Evolutionary conservation across 2,113 vertebrate genomes (phyloP).

Genomic region (Sakesphorus luctuosus): DNA sequence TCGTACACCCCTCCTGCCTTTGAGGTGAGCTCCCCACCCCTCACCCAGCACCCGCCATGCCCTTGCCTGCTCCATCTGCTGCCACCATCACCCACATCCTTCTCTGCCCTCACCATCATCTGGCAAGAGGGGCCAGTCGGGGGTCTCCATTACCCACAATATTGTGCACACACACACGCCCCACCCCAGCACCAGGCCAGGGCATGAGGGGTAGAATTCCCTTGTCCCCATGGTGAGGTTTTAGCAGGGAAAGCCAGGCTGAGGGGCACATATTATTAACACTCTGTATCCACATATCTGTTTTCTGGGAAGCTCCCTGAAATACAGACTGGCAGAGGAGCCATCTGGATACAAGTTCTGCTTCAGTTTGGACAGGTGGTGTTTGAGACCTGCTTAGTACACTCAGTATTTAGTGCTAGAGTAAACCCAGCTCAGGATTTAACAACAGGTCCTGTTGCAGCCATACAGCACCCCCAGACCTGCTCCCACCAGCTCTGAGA

Average conservation of each 20-base stretch:
- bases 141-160: neutral
- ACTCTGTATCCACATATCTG: neutral
- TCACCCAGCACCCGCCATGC: neutral
- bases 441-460: neutral
- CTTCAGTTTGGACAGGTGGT: neutral
- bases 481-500: neutral
- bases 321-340: neutral
- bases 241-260: neutral
- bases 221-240: neutral
- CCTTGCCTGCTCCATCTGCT: slow-evolving; percentile 36
- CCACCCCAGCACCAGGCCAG: neutral
- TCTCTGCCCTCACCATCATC: neutral
- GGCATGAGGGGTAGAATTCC: neutral
- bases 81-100: slow-evolving; percentile 25
- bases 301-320: neutral
- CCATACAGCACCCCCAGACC: neutral
- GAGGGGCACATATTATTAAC: neutral
- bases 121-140: neutral
- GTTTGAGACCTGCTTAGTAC: neutral
- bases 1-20: slow-evolving; percentile 97
- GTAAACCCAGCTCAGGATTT: neutral
- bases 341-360: neutral
- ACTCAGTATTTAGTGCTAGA: neutral
- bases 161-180: neutral
- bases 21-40: slow-evolving; percentile 87